A percentile compares a stretch with the other conserved stretches of the same genome.
These are phyloP conservation scores for Agriotes lineatus DNA, from an alignment of 2,888 invertebrate species.

Conservation along the genomic window DNA sequence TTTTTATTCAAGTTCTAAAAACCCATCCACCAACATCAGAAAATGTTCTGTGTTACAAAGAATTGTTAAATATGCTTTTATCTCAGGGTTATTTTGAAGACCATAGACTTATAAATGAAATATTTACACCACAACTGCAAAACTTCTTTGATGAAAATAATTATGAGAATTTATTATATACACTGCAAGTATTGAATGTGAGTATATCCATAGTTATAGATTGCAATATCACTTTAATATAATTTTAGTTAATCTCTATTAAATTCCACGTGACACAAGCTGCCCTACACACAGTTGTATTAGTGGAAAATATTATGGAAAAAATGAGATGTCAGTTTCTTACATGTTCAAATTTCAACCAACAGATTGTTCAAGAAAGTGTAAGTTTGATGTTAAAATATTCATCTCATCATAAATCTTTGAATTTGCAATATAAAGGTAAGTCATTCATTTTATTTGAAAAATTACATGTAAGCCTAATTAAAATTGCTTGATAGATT, in stretches of 20 bases:
- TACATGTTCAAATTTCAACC: constrained; percentile 53
- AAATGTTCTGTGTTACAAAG: constrained; percentile 52
- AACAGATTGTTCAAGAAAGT: constrained; percentile 50
- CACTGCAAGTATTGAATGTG: constrained; percentile 30
- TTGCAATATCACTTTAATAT: not conserved
- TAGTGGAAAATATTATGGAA: constrained; percentile 53
- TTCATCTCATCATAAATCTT: not conserved
- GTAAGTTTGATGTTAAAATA: constrained; percentile 47
- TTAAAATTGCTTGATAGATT: constrained; percentile 18
- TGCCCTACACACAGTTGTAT: constrained; percentile 19
- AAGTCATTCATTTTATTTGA: too few species aligned
- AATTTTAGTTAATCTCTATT: constrained; percentile 10
- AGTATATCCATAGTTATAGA: not conserved
- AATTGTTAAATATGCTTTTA: constrained; percentile 53
- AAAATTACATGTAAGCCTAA: too few species aligned
- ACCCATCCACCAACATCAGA: constrained; percentile 46
- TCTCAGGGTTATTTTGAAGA: constrained; percentile 48
- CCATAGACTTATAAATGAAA: not conserved
- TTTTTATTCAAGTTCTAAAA: constrained; percentile 49
- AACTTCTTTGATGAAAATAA: constrained; percentile 1
- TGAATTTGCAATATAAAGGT: not conserved
- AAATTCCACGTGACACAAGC: not conserved
- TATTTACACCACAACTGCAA: constrained; percentile 26
- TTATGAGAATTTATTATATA: constrained; percentile 15
- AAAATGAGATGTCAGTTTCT: constrained; percentile 55